Evolutionary conservation across 2,113 vertebrate genomes (phyloP), one percentile per base, ranked within the genome.

Genomic region (Rynchops niger): DNA sequence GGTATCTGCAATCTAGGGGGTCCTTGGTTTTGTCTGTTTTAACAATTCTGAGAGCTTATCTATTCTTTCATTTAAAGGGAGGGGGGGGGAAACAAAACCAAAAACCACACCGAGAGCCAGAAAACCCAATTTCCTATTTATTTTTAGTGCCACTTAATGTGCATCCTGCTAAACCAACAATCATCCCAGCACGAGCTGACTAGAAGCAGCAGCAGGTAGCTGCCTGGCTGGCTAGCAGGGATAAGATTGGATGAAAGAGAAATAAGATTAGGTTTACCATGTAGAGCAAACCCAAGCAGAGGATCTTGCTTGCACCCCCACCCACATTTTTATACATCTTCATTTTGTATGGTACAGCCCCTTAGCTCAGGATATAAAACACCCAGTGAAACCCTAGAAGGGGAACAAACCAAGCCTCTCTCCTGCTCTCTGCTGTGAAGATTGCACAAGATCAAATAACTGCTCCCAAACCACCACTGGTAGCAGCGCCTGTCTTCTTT

Each of bases 101-200:
- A 17, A 52, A 55, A 73, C 16, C 43, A 18, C 40, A 59, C 15
- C 10, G 23, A 92, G 70, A 72, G 29, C 3, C 67, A 94, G 88
- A 94, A 93, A 76, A 12, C 9, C 25, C 73, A 25, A 77, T 94
- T 91, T 88, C 42, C 78, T 96, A 66, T 87, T 91, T 96, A 95
- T 95, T 95, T 96, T 95, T 96, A 97, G 94, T 82, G 70, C 49
- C 84, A 93, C 63, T 96, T 95, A 90, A 84, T 52, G 81, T 47
- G 71, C 67, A 80, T 87, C 93, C 94, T 88, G 93, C 73, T 87
- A 96, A 96, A 86, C 52, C 78, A 94, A 77, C 94, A 89, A 96
- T 93, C 93, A 95, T 77, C 94, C 26, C 97, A 97, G 95, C 34
- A 0, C 77, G 96, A 97, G 45, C 66, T 49, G 91, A 91, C 91